phyloP scores from a whole-genome alignment of 2,797 vertebrate species.

The Fistularia tabacaria region DNA sequence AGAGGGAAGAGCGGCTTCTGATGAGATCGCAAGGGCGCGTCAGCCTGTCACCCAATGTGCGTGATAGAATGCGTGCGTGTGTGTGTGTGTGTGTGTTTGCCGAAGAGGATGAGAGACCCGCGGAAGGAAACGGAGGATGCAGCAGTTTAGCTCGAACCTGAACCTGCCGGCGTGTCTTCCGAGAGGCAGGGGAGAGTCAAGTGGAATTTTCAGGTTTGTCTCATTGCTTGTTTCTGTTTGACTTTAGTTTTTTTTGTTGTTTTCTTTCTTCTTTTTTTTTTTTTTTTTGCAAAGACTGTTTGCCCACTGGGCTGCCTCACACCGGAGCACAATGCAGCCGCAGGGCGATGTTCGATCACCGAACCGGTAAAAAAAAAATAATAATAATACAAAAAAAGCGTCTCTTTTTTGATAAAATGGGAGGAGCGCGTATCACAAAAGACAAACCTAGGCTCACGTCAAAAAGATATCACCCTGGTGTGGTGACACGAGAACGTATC shows the following conservation, averaged over 20 bases:
- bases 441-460: slow-evolving; percentile 31
- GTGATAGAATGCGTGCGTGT: slow-evolving; percentile 12
- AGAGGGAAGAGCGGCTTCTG: slow-evolving; percentile 11
- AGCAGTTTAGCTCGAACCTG: slow-evolving; percentile 59
- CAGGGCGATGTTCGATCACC: slow-evolving; percentile 33
- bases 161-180: slow-evolving; percentile 48
- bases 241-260: slow-evolving; percentile 56
- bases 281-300: too few species aligned
- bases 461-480: slow-evolving; percentile 29
- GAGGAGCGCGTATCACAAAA: slow-evolving; percentile 33
- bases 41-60: slow-evolving; percentile 34
- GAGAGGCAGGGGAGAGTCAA: slow-evolving; percentile 13
- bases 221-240: neutral
- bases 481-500: too few species aligned
- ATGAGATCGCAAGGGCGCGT: slow-evolving; percentile 34
- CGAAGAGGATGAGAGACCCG: slow-evolving; percentile 19
- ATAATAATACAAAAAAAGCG: too few species aligned
- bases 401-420: slow-evolving; percentile 24
- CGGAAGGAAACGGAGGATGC: slow-evolving; percentile 63
- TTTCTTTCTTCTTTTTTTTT: slow-evolving; percentile 3
- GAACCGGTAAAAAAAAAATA: slow-evolving; percentile 3
- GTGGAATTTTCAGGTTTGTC: neutral
- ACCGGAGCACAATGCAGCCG: slow-evolving; percentile 28
- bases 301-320: too few species aligned
- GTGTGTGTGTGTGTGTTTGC: neutral